phyloP scores from a whole-genome alignment of 92 coral and sea anemone species.

The Zoanthus sociatus region DNA sequence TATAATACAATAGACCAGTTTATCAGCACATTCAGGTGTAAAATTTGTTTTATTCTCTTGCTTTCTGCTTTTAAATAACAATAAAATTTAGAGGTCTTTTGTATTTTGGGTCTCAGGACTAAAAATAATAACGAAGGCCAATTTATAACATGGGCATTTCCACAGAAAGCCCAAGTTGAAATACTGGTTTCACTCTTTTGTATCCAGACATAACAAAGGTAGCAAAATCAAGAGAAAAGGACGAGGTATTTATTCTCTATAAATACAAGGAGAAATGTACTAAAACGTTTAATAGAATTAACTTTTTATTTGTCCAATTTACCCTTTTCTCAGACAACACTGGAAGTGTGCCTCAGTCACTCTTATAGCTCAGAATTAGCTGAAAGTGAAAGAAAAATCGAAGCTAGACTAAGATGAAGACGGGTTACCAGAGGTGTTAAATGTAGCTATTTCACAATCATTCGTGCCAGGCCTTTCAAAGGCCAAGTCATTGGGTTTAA shows the following conservation, averaged over 20 bases:
- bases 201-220: conserved; percentile 48
- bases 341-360: conserved; percentile 16
- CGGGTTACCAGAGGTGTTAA: conserved; percentile 28
- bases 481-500: background rate
- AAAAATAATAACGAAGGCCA: too few species aligned
- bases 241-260: conserved; percentile 44
- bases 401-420: conserved; percentile 15
- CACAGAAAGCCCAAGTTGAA: too few species aligned
- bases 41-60: too few species aligned
- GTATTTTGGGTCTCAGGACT: too few species aligned
- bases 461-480: background rate
- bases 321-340: conserved; percentile 5
- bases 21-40: too few species aligned
- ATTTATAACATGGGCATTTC: too few species aligned
- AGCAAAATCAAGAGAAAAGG: conserved; percentile 46
- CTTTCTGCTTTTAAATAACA: too few species aligned
- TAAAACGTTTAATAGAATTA: conserved; percentile 48
- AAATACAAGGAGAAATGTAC: conserved; percentile 55
- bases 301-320: conserved; percentile 23
- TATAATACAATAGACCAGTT: too few species aligned
- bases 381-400: conserved; percentile 7
- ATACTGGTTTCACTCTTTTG: too few species aligned
- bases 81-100: too few species aligned
- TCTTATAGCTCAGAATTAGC: conserved; percentile 13
- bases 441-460: background rate